Evolutionary conservation across 2,797 vertebrate species (phyloP).

Genomic region (Thaleichthys pacificus): DNA sequence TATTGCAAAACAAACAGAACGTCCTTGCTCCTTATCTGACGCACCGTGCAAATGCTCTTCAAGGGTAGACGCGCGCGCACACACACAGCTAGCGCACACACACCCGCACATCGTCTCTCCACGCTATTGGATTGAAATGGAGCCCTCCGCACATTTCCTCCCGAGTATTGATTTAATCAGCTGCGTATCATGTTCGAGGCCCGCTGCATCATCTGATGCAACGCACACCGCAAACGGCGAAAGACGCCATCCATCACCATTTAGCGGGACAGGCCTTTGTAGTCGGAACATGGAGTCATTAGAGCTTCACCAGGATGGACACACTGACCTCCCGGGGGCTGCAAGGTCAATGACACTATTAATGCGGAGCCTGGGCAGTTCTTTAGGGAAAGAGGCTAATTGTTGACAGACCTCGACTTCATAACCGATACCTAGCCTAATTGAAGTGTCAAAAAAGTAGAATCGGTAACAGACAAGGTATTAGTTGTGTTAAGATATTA

Average conservation of each 20-base stretch:
- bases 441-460: slow-evolving; percentile 66
- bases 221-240: slow-evolving; percentile 63
- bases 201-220: slow-evolving; percentile 69
- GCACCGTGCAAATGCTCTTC: slow-evolving; percentile 40
- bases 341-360: slow-evolving; percentile 77
- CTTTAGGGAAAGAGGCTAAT: slow-evolving; percentile 62
- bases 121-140: slow-evolving; percentile 75
- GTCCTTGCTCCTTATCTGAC: slow-evolving; percentile 65
- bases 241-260: slow-evolving; percentile 75
- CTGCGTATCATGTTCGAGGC: slow-evolving; percentile 72
- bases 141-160: slow-evolving; percentile 70
- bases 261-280: slow-evolving; percentile 70
- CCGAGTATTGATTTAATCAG: slow-evolving; percentile 78
- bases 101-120: slow-evolving; percentile 23
- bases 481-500: too few species aligned
- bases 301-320: slow-evolving; percentile 74
- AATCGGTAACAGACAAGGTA: slow-evolving; percentile 62
- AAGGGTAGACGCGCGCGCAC: slow-evolving; percentile 42
- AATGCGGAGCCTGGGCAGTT: slow-evolving; percentile 65
- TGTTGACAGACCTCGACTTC: slow-evolving; percentile 75
- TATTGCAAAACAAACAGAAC: slow-evolving; percentile 61
- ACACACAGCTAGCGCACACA: not conserved
- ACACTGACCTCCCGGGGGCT: slow-evolving; percentile 72
- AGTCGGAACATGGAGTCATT: slow-evolving; percentile 77
- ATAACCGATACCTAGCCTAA: slow-evolving; percentile 64